Conservation (phyloP, 2,113 vertebrate species). For the Psophia crepitans region DNA sequence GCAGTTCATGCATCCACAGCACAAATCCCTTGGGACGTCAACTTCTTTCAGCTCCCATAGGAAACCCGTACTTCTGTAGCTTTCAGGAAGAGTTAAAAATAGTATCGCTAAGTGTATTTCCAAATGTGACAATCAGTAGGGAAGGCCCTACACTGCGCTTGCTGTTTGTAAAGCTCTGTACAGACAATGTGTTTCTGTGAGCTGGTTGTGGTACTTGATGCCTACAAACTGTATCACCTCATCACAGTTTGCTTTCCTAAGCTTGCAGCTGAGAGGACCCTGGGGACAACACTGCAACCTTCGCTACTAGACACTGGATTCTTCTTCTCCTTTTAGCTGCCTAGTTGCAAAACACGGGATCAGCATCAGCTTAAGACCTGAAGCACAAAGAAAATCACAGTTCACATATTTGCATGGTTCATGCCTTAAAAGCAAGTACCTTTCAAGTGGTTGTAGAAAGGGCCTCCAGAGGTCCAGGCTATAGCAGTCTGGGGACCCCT, state of each 20-base stretch:
- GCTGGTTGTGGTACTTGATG: neutral
- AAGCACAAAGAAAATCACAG: neutral
- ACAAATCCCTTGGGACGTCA: neutral
- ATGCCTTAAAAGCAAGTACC: neutral
- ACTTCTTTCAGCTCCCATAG: neutral
- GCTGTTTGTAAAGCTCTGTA: neutral
- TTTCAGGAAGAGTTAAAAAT: conserved; percentile 57
- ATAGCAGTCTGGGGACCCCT: neutral
- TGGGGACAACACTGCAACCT: neutral
- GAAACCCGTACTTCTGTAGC: neutral
- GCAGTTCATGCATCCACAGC: neutral
- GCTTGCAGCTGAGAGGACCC: neutral
- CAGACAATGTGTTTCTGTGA: neutral
- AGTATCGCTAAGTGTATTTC: conserved; percentile 28
- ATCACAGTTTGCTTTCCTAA: neutral
- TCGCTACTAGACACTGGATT: neutral
- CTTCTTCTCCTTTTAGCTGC: neutral
- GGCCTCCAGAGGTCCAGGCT: neutral
- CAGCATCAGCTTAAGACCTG: neutral
- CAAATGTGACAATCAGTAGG: neutral
- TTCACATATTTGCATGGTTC: neutral
- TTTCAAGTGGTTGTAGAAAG: neutral
- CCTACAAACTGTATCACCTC: neutral
- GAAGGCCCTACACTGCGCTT: neutral
- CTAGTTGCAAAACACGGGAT: neutral